Evolutionary conservation across 2,113 vertebrate genomes (phyloP), one percentile per base, ranked within the genome.

Genomic region (Melospiza melodia): DNA sequence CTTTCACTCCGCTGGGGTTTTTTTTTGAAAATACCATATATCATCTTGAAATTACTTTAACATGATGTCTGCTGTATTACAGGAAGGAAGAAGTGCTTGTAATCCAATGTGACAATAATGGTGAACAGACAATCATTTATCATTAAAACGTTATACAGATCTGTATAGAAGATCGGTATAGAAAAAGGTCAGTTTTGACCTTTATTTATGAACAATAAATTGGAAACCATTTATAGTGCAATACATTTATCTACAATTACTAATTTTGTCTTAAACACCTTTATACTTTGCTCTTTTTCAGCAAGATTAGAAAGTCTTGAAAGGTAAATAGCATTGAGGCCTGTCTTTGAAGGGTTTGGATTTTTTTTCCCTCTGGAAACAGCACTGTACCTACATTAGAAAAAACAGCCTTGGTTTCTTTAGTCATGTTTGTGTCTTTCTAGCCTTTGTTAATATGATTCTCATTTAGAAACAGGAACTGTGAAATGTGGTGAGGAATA

Each of bases 401-500:
- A 90, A 80, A 86, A 67, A 27, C 12, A 74, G 30, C 68, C 90
- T 86, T 85, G 25, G 25, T 94, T 94, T 90, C 88, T 74, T 86
- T 59, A 88, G 68, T 88, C 37, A 33, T 55, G 77, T 75, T 95
- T 91, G 51, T 87, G 55, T 83, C 83, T 84, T 89, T 96, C 57
- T 93, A 65, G 71, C 39, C 58, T 87, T 91, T 88, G 86, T 94
- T 90, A 95, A 76, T 84, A 46, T 33, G 31, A 46, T 81, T 95
- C 71, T 95, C 93, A 94, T 88, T 93, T 93, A 93, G 96, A 93
- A 95, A 97, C 90, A 93, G 94, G 84, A 95, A 96, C 88, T 95
- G 78, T 94, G 93, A 92, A 92, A 96, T 93, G 79, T 35, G 90
- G 85, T 68, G 83, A 37, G 76, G 58, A 96, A 97, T 95, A 96